phyloP scores from a whole-genome alignment of 2,797 vertebrate genomes.

The Manis crassicaudata region DNA sequence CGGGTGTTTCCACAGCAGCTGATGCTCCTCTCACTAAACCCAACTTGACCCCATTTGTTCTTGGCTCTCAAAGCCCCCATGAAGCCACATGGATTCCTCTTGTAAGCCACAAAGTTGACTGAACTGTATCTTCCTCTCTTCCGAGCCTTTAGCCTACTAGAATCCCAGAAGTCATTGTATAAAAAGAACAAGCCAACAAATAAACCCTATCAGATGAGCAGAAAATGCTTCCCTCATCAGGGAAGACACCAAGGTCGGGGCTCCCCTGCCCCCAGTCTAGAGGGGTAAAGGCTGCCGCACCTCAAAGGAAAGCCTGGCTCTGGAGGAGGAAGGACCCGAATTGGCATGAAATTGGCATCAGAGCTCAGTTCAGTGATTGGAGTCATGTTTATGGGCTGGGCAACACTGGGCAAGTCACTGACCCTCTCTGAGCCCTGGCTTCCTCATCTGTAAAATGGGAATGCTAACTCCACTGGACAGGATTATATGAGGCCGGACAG shows the following conservation, averaged over 20 bases:
- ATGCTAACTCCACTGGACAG: not conserved
- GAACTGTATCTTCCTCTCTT: constrained; percentile 46
- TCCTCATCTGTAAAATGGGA: constrained; percentile 6
- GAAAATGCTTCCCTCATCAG: not conserved
- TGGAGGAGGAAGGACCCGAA: not conserved
- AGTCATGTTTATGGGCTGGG: not conserved
- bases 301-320: not conserved
- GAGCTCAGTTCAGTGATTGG: not conserved
- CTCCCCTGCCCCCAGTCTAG: not conserved
- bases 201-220: not conserved
- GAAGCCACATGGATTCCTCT: constrained; percentile 61
- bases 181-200: constrained; percentile 21
- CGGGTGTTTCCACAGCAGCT: not conserved
- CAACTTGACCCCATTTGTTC: constrained; percentile 57
- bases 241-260: not conserved
- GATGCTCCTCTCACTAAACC: constrained; percentile 13
- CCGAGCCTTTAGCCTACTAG: not conserved
- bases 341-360: not conserved
- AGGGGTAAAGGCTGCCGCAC: not conserved
- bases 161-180: constrained; percentile 34
- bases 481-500: not conserved
- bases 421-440: not conserved
- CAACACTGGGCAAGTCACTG: not conserved
- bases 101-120: constrained; percentile 56
- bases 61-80: constrained; percentile 47